Evolutionary conservation across 2,113 vertebrate species (phyloP), one percentile per base, ranked within the genome.

Genomic region (Poeciliopsis prolifica): DNA sequence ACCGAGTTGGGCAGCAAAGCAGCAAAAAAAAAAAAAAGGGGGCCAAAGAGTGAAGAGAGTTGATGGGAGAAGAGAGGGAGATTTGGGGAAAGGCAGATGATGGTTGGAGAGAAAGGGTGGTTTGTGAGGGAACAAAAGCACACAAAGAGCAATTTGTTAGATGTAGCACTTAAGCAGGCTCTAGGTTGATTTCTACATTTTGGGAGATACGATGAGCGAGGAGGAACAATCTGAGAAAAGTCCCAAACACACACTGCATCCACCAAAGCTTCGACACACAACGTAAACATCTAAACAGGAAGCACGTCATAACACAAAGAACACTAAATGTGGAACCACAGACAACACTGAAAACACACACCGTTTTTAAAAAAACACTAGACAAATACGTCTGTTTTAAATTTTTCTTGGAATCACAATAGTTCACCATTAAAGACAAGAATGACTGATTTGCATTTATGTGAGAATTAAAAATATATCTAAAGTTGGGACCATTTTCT

Each of bases 1-100:
- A 71, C 78, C 78, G 3, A 76, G 89, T 74, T 68, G 88, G 85
- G 83, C 81, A 88, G 90, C 94, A 84, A 95, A 89, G 94, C 86
- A 94, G 91, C 80, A 75, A 82, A 74, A 48, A 93, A 88, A 69
- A 54, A 85, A 84, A 61, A 35, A 35, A 2, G 1, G 9, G 9
- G 61, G 0, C 35, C 26, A 61, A 58, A 24, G 22, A 33, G 22
- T 70, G 33, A 40, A 42, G 19, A 22, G 28, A 64, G 29, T 48
- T 48, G 44, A 48, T 48, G 44, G 44, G 17, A 48, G 17, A 48
- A 19, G 15, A 48, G 44, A 48, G 44, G 44, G 44, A 48, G 44
- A 48, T 48, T 48, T 24, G 24, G 48, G 44, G 63, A 62, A 72
- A 40, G 66, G 42, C 26, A 65, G 71, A 77, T 71, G 75, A 86